Conservation (phyloP, 1,140 invertebrate genomes). For the Rhyzopertha dominica region DNA sequence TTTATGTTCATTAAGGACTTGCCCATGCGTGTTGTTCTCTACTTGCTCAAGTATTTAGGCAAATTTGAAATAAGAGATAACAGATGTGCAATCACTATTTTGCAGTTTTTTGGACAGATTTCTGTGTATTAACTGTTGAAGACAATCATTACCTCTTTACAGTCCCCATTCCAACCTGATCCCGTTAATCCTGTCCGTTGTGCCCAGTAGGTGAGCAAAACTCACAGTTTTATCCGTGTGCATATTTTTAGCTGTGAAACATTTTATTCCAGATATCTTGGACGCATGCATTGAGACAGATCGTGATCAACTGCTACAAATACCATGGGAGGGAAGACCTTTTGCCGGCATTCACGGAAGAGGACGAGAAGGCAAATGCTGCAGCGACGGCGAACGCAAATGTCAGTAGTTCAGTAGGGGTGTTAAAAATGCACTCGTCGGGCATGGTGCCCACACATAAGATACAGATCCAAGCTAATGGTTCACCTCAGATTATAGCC, state of each 20-base stretch:
- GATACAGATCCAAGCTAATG: conserved; percentile 50
- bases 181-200: too few relatives aligned
- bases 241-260: too few relatives aligned
- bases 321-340: conserved; percentile 95
- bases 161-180: too few relatives aligned
- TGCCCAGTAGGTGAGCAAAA: too few relatives aligned
- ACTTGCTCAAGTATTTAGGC: too few relatives aligned
- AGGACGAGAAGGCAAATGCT: conserved; percentile 71
- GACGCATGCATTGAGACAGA: conserved; percentile 95
- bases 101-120: too few relatives aligned
- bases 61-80: too few relatives aligned
- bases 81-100: too few relatives aligned
- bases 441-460: conserved; percentile 47
- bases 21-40: too few relatives aligned
- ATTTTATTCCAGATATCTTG: conserved; percentile 78
- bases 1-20: too few relatives aligned
- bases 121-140: too few relatives aligned
- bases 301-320: conserved; percentile 98
- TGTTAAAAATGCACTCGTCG: conserved; percentile 58
- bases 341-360: conserved; percentile 88
- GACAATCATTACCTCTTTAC: too few relatives aligned
- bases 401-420: conserved; percentile 55
- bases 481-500: conserved; percentile 50
- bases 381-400: conserved; percentile 47
- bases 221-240: not conserved